Evolutionary conservation across 2,888 invertebrate species (phyloP).

Genomic region (Acholoe squamosa): DNA sequence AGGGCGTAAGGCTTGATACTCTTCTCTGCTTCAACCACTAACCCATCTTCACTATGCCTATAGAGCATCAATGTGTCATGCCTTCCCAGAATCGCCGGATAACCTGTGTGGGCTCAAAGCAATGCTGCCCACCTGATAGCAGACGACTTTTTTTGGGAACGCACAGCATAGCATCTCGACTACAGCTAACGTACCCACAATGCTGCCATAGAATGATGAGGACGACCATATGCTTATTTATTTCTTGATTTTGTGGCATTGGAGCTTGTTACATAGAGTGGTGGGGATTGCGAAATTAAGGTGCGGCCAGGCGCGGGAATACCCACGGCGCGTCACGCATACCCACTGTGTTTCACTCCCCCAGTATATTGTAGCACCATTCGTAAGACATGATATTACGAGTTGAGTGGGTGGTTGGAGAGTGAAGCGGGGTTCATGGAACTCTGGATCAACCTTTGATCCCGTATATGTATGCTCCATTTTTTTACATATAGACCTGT

Average conservation of each 20-base stretch:
- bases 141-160: not conserved
- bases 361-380: too few species aligned
- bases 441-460: not conserved
- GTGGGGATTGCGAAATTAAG: constrained; percentile 6
- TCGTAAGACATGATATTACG: too few species aligned
- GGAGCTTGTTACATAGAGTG: not conserved
- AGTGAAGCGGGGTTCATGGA: too few species aligned
- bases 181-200: not conserved
- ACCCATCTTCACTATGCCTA: not conserved
- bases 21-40: not conserved
- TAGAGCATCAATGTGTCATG: not conserved
- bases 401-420: too few species aligned
- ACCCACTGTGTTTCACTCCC: not conserved
- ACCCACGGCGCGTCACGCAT: not conserved
- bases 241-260: not conserved
- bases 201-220: not conserved
- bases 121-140: not conserved
- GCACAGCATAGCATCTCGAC: not conserved
- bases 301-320: not conserved
- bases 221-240: not conserved
- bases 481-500: too few species aligned
- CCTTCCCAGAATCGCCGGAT: constrained; percentile 1
- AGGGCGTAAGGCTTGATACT: not conserved
- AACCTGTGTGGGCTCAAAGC: not conserved
- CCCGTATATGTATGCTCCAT: too few species aligned